Evolutionary conservation across 2,888 invertebrate species (phyloP), one percentile per base, ranked within the genome.

Genomic region (Sarcophaga subvicina): DNA sequence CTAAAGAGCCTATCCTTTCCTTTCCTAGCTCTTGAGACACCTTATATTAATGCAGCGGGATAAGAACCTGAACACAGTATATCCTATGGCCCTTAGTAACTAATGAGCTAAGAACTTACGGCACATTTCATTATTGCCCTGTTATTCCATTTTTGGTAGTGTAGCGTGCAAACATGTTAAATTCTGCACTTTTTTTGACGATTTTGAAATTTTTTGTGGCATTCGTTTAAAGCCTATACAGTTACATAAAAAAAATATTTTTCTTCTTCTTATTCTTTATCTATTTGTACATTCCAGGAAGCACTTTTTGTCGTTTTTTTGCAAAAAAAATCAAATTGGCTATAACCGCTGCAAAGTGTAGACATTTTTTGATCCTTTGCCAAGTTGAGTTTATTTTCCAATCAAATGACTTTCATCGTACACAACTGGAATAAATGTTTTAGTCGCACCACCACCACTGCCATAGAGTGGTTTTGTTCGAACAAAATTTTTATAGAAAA

Each of bases 331-430:
- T 37, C 37, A 10, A 37, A 37, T 37, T 37, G 37, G 37, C 8
- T 37, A 37, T 37, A 37, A 37, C 10, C 37, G 37, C 37, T 54
- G 71, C 64, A 71, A 67, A 69, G 22, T 72, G 25, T n/a, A 85
- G 17, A 80, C 22, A n/a, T 54, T 67, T 83, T 78, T 83, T 86
- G 86, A 80, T 69, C 49, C 62, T 62, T 72, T 86, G 86, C 86
- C 86, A 86, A 83, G 60, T 79, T 64, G 69, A 80, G 76, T 77
- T 86, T 71, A 83, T 80, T 80, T 82, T 76, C 72, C 76, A 79
- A 76, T 72, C 70, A 78, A 60, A 72, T 66, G 67, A 78, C 64
- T 79, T 75, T 75, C 70, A 64, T 70, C 45, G 27, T 47, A 17
- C 59, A n/a, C 37, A 37, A 37, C 10, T 37, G 8, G 37, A 37